Evolutionary conservation across 2,888 invertebrate genomes (phyloP).

Genomic region (Drosophila dives): DNA sequence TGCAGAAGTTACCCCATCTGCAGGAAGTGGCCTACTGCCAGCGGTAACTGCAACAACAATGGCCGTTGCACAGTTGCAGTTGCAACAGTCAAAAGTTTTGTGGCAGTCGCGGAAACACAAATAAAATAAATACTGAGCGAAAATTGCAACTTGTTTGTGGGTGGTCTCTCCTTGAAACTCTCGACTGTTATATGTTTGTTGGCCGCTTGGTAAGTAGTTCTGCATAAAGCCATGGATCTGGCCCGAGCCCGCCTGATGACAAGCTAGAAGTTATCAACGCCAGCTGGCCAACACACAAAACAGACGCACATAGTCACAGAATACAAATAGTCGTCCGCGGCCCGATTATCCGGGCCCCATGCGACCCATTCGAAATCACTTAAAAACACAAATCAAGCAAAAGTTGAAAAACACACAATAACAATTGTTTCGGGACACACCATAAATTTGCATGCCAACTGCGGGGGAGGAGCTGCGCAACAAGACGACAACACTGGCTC

Average conservation of each 20-base stretch:
- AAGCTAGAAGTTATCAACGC: constrained; percentile 72
- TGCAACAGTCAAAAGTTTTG: constrained; percentile 65
- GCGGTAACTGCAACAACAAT: constrained; percentile 36
- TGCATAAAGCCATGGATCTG: constrained; percentile 47
- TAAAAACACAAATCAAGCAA: constrained; percentile 80
- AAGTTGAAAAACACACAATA: constrained; percentile 81
- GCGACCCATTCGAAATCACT: constrained; percentile 79
- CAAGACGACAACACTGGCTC: constrained; percentile 12
- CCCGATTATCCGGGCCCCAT: constrained; percentile 54
- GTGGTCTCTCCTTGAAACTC: constrained; percentile 16
- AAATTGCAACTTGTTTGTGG: constrained; percentile 47
- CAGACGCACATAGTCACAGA: constrained; percentile 37
- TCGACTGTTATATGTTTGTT: constrained; percentile 74
- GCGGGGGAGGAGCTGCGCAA: constrained; percentile 28
- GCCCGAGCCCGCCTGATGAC: constrained; percentile 54
- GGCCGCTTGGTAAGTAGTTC: constrained; percentile 66
- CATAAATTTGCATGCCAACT: constrained; percentile 82
- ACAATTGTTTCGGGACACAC: constrained; percentile 82
- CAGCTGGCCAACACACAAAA: constrained; percentile 55
- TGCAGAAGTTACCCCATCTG: constrained; percentile 46
- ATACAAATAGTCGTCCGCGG: constrained; percentile 61
- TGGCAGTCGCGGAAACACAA: constrained; percentile 71
- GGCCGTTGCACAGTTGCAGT: constrained; percentile 10
- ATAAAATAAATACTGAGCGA: constrained; percentile 68
- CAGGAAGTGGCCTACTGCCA: constrained; percentile 79